Percentiles rank a stretch among this genome's conserved stretches.
phyloP scores from a whole-genome alignment of 1,140 invertebrate genomes.

The Anoplolepis gracilipes region DNA sequence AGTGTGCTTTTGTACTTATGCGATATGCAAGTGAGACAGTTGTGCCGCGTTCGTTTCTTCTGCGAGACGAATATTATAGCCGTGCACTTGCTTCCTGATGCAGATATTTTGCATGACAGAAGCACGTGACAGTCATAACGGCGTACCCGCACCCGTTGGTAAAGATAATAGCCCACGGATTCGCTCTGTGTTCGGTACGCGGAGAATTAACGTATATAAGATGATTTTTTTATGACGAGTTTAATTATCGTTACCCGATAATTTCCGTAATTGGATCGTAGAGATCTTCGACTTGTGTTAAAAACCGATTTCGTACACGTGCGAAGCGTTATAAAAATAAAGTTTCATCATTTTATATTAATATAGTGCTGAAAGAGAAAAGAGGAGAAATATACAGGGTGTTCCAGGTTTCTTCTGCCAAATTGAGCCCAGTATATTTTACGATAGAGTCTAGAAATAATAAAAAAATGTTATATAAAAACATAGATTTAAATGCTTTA shows the following conservation, averaged over 20 bases:
- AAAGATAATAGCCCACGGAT: not conserved
- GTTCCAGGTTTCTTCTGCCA: no score
- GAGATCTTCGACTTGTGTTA: not conserved
- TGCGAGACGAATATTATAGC: not conserved
- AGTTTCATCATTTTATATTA: not conserved
- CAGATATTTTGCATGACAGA: slow-evolving; percentile 20
- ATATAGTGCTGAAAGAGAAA: not conserved
- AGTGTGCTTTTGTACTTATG: not conserved
- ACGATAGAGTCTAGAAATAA: no score
- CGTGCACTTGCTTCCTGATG: not conserved
- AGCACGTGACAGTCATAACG: slow-evolving; percentile 15
- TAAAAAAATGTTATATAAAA: no score
- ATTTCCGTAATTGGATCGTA: slow-evolving; percentile 6
- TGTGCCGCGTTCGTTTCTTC: slow-evolving; percentile 14
- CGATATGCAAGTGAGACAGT: not conserved
- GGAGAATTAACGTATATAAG: slow-evolving; percentile 7
- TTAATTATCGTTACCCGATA: slow-evolving; percentile 23
- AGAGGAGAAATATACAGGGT: not conserved
- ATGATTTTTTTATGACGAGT: slow-evolving; percentile 6
- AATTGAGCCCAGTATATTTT: no score
- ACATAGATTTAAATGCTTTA: no score
- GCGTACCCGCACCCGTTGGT: not conserved
- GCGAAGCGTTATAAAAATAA: not conserved
- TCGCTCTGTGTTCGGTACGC: not conserved
- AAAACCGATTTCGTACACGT: not conserved